Base-by-base conservation (phyloP, 2,888 invertebrate genomes). In the Cerastoderma edule region DNA sequence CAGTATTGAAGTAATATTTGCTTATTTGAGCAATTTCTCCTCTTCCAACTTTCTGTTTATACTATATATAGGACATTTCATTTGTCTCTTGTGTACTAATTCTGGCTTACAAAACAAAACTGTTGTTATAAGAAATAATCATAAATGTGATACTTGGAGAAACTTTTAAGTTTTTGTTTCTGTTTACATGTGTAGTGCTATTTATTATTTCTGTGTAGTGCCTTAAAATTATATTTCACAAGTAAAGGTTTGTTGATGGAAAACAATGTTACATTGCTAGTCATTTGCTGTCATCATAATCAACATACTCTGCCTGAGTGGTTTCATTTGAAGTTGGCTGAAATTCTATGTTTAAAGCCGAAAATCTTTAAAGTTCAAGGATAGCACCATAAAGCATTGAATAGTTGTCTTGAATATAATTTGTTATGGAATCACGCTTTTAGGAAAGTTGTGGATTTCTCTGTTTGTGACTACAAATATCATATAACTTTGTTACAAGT, bases 121-220 rank as follows among this genome's bases (percentile, higher is more conserved):
- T 22, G 5, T 53, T 13, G 2, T 53, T 16, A 10, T n/a, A 53
- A 39, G 16, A 24, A 16, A 53, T 53, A 22, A 22, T 53, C 53
- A 22, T 24, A n/a, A 22, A 22, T 39, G 39, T 50, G 10, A 50
- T 50, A 24, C 13, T 16, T 53, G 22, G 22, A 4, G 27, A 22
- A 24, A 22, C 13, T 22, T 24, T 27, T 5, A 27, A 27, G 24
- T 54, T 19, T 27, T 2, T 27, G 28, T 54, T 54, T 4, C 54
- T 54, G 54, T 27, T 19, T 24, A n/a, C 8, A 8, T 54, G 56
- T 56, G 28, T 24, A 24, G 56, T 56, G 56, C 56, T 56, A 56
- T 56, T 56, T 56, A 56, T 56, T 50, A 50, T 50, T 6, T 16
- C 22, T 56, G 19, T 30, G n/a, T 56, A 56, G 56, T 56, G 56